A percentile compares a stretch with the other conserved stretches of the same genome.
Conservation (phyloP, 2,888 invertebrate genomes). For the Uloborus plumipes region DNA sequence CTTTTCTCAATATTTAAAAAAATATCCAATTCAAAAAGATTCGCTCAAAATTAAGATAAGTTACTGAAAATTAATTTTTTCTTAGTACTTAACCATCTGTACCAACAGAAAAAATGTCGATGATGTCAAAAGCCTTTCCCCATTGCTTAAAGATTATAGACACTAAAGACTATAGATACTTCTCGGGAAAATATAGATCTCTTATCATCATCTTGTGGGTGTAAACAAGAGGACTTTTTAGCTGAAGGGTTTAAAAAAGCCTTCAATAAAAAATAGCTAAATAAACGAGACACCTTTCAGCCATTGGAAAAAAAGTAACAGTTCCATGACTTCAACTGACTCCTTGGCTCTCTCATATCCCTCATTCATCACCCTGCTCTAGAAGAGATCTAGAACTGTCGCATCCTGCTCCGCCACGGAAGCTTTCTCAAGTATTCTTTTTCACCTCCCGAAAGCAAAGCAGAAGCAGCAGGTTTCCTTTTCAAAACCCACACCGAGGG, state of each 20-base stretch:
- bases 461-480: slow-evolving; percentile 8
- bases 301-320: slow-evolving; percentile 12
- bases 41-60: too few relatives aligned
- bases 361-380: slow-evolving; percentile 13
- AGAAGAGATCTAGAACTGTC: slow-evolving; percentile 4
- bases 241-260: not conserved
- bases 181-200: too few relatives aligned
- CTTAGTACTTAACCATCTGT: too few relatives aligned
- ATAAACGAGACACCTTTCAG: not conserved
- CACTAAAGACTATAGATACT: too few relatives aligned
- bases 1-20: too few relatives aligned
- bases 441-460: not conserved
- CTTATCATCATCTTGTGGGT: too few relatives aligned
- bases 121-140: too few relatives aligned
- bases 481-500: not conserved
- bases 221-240: not conserved
- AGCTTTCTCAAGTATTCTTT: slow-evolving; percentile 1
- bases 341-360: not conserved
- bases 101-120: too few relatives aligned
- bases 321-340: slow-evolving; percentile 1
- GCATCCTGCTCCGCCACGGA: slow-evolving; percentile 11
- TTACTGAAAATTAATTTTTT: too few relatives aligned
- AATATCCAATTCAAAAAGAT: too few relatives aligned
- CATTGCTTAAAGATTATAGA: too few relatives aligned
- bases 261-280: not conserved